phyloP scores from a whole-genome alignment of 2,113 vertebrate genomes.

The Donacobius atricapilla region DNA sequence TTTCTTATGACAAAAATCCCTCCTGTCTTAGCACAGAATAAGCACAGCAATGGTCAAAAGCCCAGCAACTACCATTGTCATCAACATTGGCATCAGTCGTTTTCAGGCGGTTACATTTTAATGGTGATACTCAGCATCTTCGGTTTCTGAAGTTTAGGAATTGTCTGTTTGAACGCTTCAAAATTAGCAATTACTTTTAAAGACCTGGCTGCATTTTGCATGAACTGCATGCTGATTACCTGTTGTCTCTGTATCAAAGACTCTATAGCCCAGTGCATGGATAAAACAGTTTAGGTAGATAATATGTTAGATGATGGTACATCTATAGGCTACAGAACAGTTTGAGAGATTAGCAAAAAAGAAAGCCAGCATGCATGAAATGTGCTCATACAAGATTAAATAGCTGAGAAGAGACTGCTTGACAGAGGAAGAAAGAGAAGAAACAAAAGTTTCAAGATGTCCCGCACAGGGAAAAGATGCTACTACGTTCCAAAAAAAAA shows the following conservation, averaged over 20 bases:
- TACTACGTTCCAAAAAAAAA: neutral
- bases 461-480: neutral
- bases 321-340: neutral
- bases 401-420: neutral
- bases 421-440: neutral
- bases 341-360: neutral
- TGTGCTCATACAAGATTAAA: neutral
- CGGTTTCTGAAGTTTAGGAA: neutral
- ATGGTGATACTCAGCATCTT: neutral
- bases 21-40: neutral
- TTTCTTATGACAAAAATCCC: neutral
- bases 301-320: neutral
- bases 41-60: neutral
- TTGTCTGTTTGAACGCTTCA: neutral
- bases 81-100: neutral
- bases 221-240: neutral
- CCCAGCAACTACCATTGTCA: neutral
- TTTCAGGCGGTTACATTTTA: neutral
- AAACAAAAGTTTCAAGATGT: neutral
- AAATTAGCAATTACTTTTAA: neutral
- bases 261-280: neutral
- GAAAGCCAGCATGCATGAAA: neutral
- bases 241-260: neutral
- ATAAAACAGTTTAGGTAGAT: neutral
- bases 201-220: neutral